These are phyloP conservation scores for Rousettus madagascariensis DNA, from an alignment of 2,797 vertebrate species.

Conservation along the genomic window DNA sequence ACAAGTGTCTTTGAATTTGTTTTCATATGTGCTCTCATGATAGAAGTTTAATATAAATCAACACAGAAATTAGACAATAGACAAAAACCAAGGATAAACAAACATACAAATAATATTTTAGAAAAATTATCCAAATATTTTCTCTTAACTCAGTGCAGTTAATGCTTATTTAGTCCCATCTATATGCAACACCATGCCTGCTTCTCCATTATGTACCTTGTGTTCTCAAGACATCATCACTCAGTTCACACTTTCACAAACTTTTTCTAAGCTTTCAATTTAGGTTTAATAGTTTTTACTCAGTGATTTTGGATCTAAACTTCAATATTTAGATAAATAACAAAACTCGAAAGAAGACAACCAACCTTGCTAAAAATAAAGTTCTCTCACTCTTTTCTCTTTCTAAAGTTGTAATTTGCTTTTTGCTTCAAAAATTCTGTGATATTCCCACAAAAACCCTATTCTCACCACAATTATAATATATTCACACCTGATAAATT, in stretches of 20 bases:
- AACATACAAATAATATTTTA: neutral
- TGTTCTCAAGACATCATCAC: neutral
- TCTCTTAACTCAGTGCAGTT: neutral
- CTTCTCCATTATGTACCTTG: neutral
- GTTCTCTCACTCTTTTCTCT: neutral
- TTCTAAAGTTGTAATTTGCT: neutral
- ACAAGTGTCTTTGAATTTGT: neutral
- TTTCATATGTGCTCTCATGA: neutral
- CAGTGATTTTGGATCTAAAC: neutral
- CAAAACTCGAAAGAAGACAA: constrained; percentile 5
- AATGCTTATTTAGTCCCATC: neutral
- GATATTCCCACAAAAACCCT: neutral
- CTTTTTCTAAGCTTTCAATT: neutral
- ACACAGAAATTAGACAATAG: neutral
- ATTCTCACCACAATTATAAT: neutral
- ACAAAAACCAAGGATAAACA: neutral
- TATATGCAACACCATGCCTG: neutral
- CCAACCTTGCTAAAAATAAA: neutral
- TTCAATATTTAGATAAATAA: constrained; percentile 27
- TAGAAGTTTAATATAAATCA: neutral
- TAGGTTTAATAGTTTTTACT: neutral
- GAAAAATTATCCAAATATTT: neutral
- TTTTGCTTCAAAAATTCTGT: neutral
- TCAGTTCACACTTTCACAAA: neutral
- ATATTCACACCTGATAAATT: neutral